Evolutionary conservation across 2,888 invertebrate species (phyloP), one percentile per base, ranked within the genome.

Genomic region (Acrobasis repandana): DNA sequence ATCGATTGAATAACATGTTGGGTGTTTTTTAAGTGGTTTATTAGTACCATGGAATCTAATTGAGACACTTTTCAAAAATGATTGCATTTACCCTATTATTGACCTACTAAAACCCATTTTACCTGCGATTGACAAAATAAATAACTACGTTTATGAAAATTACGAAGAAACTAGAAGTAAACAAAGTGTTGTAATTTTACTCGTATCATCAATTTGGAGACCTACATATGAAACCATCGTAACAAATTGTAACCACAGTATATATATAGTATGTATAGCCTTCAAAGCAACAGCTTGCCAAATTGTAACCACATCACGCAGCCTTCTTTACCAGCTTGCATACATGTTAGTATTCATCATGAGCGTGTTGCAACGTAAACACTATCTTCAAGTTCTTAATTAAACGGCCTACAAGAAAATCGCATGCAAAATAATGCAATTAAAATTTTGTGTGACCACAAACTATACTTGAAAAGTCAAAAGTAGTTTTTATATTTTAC

Each of bases 281-380:
- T 36, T 36, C 36, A 36, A 36, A 9, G 6, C 36, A 36, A 11
- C 36, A 36, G 36, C 9, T 11, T 9, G 36, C 36, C 36, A 51
- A 9, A 51, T 15, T 15, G 51, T 34, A 52, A 52, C 52, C 52
- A 54, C 38, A 38, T 10, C 38, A 1, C 11, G 54, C 10, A 20
- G 9, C 54, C 54, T 38, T 54, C 54, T 43, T n/a, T 18, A 11
- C 18, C 38, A 36, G 54, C 54, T 20, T 38, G 33, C 33, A 52
- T 52, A 52, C 43, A 54, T 38, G 54, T 34, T 43, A 2, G 20
- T 38, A 18, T 38, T 54, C 54, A 54, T 54, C 20, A 33, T 33
- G 36, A 8, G 54, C 20, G 18, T 54, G 38, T 54, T 38, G 54
- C 54, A 43, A 54, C 20, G 20, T 50, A 20, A 43, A 50, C n/a